Percentiles rank a stretch among this genome's conserved stretches.
phyloP scores from a whole-genome alignment of 2,113 vertebrate genomes.

The Cebus imitator region DNA sequence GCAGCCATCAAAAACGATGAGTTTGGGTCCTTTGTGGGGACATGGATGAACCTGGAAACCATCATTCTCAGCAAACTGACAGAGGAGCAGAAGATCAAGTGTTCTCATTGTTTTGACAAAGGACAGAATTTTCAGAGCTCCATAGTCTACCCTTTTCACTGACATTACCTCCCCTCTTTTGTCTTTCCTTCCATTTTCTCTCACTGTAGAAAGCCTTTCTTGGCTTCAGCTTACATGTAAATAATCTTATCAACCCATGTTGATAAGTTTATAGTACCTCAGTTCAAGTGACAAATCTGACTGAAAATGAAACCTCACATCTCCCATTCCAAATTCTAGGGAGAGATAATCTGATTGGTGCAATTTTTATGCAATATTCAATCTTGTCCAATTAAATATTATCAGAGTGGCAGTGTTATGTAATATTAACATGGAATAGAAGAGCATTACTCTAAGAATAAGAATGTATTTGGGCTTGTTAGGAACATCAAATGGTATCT shows the following conservation, averaged over 20 bases:
- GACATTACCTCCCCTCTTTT: background rate
- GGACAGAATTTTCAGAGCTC: background rate
- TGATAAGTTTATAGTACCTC: background rate
- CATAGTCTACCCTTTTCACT: background rate
- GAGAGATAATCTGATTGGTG: background rate
- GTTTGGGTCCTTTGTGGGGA: no score
- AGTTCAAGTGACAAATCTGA: background rate
- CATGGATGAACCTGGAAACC: no score
- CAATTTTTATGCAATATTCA: background rate
- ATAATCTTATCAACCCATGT: background rate
- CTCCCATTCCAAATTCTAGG: background rate
- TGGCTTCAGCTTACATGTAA: background rate
- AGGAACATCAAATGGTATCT: background rate
- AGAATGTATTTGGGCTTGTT: background rate
- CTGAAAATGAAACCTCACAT: conserved; percentile 19
- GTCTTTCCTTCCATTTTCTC: background rate
- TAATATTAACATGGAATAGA: background rate
- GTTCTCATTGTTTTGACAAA: background rate
- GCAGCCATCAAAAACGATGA: no score
- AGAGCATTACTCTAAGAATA: background rate
- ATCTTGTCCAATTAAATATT: background rate
- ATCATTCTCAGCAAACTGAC: no score
- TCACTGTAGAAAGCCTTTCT: background rate
- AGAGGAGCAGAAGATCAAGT: no score
- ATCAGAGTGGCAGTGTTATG: background rate